Percentiles rank a stretch among this genome's conserved stretches.
These are phyloP conservation scores for Ctenochaetus hawaiiensis DNA, from an alignment of 2,797 vertebrate genomes.

Conservation along the genomic window DNA sequence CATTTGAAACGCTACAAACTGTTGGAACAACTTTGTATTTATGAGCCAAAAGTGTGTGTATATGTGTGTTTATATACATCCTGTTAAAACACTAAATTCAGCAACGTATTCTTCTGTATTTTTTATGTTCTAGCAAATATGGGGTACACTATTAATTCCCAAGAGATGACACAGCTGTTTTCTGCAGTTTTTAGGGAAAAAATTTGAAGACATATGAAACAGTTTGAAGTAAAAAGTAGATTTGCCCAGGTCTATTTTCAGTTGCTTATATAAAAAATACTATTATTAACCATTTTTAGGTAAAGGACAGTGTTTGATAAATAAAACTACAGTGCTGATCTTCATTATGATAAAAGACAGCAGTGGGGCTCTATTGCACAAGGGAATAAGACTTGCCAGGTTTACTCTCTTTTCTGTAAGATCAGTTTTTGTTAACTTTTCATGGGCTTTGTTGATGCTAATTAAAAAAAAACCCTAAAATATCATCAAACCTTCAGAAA, in stretches of 20 bases:
- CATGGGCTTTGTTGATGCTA: neutral
- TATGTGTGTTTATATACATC: neutral
- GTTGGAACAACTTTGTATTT: neutral
- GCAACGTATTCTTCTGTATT: neutral
- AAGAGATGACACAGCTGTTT: neutral
- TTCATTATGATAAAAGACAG: neutral
- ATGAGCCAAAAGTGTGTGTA: neutral
- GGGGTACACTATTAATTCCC: neutral
- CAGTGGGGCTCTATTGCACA: neutral
- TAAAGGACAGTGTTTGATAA: neutral
- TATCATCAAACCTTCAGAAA: neutral
- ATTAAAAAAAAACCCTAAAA: neutral
- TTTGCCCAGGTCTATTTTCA: constrained; percentile 3
- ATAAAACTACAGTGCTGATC: neutral
- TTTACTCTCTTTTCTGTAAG: neutral
- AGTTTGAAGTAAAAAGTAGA: neutral
- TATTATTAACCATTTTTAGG: neutral
- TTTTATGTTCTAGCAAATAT: neutral
- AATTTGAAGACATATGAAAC: too few species aligned
- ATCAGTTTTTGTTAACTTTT: neutral
- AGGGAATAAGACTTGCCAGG: too few species aligned
- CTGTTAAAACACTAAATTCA: neutral
- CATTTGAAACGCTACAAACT: neutral
- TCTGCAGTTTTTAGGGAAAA: neutral
- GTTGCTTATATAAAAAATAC: neutral